Evolutionary conservation across 2,113 vertebrate genomes (phyloP).

Genomic region (Vulpes ferrilata): DNA sequence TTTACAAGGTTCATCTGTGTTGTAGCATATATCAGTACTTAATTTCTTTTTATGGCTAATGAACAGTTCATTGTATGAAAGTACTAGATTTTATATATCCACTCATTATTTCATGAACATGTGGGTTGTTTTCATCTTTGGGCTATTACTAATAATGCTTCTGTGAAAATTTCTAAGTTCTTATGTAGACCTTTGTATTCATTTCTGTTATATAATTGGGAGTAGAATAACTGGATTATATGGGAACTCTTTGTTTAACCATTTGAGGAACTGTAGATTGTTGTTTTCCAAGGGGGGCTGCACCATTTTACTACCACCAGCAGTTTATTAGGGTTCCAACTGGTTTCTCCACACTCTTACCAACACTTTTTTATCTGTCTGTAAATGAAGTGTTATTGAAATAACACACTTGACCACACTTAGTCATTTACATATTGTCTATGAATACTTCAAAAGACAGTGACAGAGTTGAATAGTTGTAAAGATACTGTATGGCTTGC

Average conservation of each 20-base stretch:
- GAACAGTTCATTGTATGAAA: background rate
- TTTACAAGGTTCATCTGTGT: background rate
- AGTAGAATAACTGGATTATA: background rate
- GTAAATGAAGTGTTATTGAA: constrained; percentile 33
- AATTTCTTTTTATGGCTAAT: constrained; percentile 14
- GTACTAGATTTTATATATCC: constrained; percentile 14
- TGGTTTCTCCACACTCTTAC: constrained; percentile 12
- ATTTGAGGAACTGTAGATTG: background rate
- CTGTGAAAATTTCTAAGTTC: background rate
- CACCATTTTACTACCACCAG: background rate
- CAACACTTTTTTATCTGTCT: background rate
- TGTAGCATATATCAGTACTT: background rate
- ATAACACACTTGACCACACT: background rate
- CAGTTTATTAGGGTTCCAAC: background rate
- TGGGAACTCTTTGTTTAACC: background rate
- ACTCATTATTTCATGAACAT: background rate
- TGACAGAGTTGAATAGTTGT: background rate
- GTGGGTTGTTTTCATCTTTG: constrained; percentile 29
- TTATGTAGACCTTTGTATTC: background rate
- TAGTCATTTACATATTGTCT: background rate
- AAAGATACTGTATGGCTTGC: too few relatives aligned
- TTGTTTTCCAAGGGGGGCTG: background rate
- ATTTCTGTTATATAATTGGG: background rate
- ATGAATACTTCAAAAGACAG: background rate
- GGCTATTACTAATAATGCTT: constrained; percentile 44